Evolutionary conservation across 2,888 invertebrate species (phyloP).

Genomic region (Cerceris ruficornis): DNA sequence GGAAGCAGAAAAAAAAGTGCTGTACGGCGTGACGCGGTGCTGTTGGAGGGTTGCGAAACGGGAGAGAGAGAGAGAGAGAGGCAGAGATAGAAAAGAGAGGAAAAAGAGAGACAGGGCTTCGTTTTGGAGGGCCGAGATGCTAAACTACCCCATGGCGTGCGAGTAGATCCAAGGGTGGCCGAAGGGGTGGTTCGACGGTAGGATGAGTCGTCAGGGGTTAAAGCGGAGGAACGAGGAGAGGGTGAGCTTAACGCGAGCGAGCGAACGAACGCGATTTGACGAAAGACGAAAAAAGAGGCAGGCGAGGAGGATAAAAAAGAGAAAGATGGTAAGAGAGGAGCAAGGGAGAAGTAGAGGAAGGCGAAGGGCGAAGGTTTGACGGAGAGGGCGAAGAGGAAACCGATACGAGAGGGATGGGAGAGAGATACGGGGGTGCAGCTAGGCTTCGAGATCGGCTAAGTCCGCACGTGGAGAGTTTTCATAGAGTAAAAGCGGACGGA

Average conservation of each 20-base stretch:
- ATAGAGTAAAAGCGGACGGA: constrained; percentile 47
- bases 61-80: no score
- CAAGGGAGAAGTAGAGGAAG: constrained; percentile 4
- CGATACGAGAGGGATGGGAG: constrained; percentile 66
- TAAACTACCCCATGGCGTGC: constrained; percentile 79
- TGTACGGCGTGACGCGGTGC: constrained; percentile 51
- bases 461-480: constrained; percentile 66
- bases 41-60: constrained; percentile 11
- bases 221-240: constrained; percentile 39
- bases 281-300: constrained; percentile 46
- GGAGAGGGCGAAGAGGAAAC: constrained; percentile 30
- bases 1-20: constrained; percentile 36
- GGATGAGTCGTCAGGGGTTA: constrained; percentile 63
- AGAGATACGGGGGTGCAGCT: constrained; percentile 57
- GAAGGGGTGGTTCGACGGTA: constrained; percentile 63
- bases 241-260: constrained; percentile 41
- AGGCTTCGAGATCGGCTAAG: constrained; percentile 49
- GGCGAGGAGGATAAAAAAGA: constrained; percentile 36
- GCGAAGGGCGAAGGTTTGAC: constrained; percentile 14
- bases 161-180: constrained; percentile 76
- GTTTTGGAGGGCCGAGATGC: constrained; percentile 71
- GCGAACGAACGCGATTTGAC: constrained; percentile 1
- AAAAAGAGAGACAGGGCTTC: constrained; percentile 19
- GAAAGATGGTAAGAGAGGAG: constrained; percentile 28
- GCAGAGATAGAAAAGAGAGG: no score